Conservation (phyloP, 2,888 invertebrate genomes). For the Amblyteles armatorius region DNA sequence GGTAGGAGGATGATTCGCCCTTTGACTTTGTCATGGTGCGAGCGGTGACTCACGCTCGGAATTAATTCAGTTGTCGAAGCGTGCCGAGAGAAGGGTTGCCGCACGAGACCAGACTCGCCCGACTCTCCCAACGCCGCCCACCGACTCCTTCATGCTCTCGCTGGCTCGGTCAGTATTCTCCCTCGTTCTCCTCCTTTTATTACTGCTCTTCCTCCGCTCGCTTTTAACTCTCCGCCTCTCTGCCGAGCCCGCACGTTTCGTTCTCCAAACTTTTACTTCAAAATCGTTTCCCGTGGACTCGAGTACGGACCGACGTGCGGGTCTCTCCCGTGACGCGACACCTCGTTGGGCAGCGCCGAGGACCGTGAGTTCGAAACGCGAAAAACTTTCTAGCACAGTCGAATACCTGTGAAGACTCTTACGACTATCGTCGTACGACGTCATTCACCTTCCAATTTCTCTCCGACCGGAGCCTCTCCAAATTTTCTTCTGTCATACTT, state of each 20-base stretch:
- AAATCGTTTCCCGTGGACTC: constrained; percentile 32
- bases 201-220: neutral
- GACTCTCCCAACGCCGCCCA: constrained; percentile 35
- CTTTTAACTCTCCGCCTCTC: neutral
- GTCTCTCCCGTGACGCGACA: neutral
- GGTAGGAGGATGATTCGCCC: constrained; percentile 54
- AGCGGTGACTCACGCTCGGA: constrained; percentile 63
- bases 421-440: constrained; percentile 1
- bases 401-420: constrained; percentile 40
- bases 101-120: constrained; percentile 47
- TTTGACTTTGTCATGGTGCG: constrained; percentile 60
- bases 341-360: constrained; percentile 8
- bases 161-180: constrained; percentile 53
- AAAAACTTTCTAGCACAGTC: constrained; percentile 49
- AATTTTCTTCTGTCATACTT: neutral
- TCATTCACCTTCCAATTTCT: neutral
- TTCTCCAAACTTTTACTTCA: constrained; percentile 52
- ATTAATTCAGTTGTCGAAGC: constrained; percentile 70
- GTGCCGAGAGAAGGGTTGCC: constrained; percentile 60
- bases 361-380: constrained; percentile 35
- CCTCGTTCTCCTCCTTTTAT: constrained; percentile 15
- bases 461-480: neutral
- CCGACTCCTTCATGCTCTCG: constrained; percentile 61
- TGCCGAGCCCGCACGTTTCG: constrained; percentile 37
- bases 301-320: neutral